A percentile compares a stretch with the other conserved stretches of the same genome.
Evolutionary conservation across 1,140 invertebrate genomes (phyloP).

Genomic region (Trichogramma pretiosum): DNA sequence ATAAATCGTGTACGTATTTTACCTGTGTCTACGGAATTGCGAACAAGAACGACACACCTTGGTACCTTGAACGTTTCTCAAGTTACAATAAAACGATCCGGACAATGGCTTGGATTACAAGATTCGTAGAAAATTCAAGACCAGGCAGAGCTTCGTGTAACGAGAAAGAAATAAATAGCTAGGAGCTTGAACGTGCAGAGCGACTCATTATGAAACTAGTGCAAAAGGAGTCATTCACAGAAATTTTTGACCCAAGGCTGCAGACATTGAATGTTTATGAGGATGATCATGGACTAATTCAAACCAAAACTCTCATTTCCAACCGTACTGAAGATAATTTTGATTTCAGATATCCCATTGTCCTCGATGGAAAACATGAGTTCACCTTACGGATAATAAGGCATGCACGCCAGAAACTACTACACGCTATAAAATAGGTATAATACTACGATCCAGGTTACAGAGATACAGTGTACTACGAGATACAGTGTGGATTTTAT

Average conservation of each 20-base stretch:
- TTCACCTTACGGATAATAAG: not conserved
- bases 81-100: not conserved
- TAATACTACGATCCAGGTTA: too few relatives aligned
- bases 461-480: conserved; percentile 12
- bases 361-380: conserved; percentile 14
- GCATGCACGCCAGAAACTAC: not conserved
- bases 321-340: not conserved
- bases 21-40: too few relatives aligned
- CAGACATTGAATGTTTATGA: not conserved
- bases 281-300: not conserved
- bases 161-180: not conserved
- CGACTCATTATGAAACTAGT: not conserved
- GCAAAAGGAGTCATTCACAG: not conserved
- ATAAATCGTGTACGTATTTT: too few relatives aligned
- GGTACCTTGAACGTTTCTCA: too few relatives aligned
- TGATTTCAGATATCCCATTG: conserved; percentile 8
- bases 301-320: not conserved
- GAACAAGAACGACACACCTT: too few relatives aligned
- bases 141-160: not conserved
- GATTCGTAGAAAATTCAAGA: not conserved
- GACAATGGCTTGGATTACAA: not conserved
- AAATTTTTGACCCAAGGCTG: not conserved
- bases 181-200: not conserved
- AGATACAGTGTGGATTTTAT: conserved; percentile 17
- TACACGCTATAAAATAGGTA: not conserved